These are phyloP conservation scores for Cosmia pyralina DNA, from an alignment of 2,888 invertebrate genomes.

Conservation along the genomic window DNA sequence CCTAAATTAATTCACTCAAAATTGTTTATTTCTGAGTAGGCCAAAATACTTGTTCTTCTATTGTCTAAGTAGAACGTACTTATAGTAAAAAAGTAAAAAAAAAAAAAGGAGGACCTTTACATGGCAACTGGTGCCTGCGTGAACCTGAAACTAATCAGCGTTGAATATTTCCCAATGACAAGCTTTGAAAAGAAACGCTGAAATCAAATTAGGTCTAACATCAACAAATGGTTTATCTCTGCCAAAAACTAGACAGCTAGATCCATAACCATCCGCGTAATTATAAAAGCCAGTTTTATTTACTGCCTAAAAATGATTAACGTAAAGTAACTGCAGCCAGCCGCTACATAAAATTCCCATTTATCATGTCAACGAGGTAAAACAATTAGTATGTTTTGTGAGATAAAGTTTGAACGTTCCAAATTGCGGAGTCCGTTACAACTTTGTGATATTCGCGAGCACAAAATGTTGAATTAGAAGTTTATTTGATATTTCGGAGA, in stretches of 20 bases:
- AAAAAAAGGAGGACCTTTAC: too few relatives aligned
- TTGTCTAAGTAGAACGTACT: too few relatives aligned
- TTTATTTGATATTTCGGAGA: slow-evolving; percentile 62
- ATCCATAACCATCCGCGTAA: slow-evolving; percentile 1
- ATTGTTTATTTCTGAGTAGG: background rate
- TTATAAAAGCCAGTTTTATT: slow-evolving; percentile 18
- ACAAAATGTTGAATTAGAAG: slow-evolving; percentile 62
- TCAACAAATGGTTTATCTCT: slow-evolving; percentile 3
- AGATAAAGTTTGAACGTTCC: slow-evolving; percentile 56
- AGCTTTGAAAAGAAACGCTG: background rate
- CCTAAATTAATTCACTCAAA: background rate
- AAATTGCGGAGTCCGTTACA: slow-evolving; percentile 62
- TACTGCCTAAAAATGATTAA: slow-evolving; percentile 41
- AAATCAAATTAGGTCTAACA: background rate
- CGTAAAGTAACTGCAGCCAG: slow-evolving; percentile 48
- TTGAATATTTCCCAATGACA: background rate
- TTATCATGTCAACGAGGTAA: slow-evolving; percentile 64
- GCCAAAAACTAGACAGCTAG: slow-evolving; percentile 5
- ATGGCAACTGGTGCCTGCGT: background rate
- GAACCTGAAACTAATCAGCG: background rate
- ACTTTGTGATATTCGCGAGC: slow-evolving; percentile 56
- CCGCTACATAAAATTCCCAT: slow-evolving; percentile 60
- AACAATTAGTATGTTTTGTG: slow-evolving; percentile 66
- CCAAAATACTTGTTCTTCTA: background rate
- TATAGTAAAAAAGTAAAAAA: too few relatives aligned